phyloP scores from a whole-genome alignment of 2,797 vertebrate species.

The Pangasius mekongensis region DNA sequence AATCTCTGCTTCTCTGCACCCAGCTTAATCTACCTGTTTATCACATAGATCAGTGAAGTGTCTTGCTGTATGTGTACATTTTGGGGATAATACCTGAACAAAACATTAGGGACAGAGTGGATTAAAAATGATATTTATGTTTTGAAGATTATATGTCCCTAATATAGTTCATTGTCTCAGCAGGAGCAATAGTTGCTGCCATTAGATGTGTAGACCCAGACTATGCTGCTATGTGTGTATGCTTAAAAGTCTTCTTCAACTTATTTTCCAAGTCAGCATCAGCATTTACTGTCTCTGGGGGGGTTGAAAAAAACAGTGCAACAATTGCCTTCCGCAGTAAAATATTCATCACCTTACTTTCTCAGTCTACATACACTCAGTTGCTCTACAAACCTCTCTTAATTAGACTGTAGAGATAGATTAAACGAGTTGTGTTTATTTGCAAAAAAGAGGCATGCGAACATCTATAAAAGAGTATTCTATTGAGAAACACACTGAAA shows the following conservation, averaged over 20 bases:
- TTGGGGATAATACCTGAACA: not conserved
- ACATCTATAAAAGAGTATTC: slow-evolving; percentile 4
- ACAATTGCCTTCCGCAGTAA: slow-evolving; percentile 44
- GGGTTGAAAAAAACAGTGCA: slow-evolving; percentile 47
- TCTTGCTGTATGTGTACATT: not conserved
- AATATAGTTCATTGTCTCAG: not conserved
- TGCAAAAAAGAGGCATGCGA: slow-evolving; percentile 37
- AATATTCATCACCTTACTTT: slow-evolving; percentile 59
- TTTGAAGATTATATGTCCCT: not conserved
- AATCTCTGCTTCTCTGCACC: not conserved
- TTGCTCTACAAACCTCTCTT: slow-evolving; percentile 37
- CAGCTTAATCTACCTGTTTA: not conserved
- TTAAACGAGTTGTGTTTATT: slow-evolving; percentile 37
- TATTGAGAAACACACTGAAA: slow-evolving; percentile 23
- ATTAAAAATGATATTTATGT: not conserved
- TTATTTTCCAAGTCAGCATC: slow-evolving; percentile 50
- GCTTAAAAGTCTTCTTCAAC: slow-evolving; percentile 33
- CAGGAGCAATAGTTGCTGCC: not conserved
- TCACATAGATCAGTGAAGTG: not conserved
- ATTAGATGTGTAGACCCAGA: slow-evolving; percentile 27
- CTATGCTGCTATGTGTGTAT: not conserved
- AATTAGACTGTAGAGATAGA: slow-evolving; percentile 42
- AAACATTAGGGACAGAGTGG: not conserved
- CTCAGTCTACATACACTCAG: slow-evolving; percentile 42
- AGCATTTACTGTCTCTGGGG: slow-evolving; percentile 35